Base-by-base conservation (phyloP, 2,113 vertebrate species). In the Hystrix cristata region DNA sequence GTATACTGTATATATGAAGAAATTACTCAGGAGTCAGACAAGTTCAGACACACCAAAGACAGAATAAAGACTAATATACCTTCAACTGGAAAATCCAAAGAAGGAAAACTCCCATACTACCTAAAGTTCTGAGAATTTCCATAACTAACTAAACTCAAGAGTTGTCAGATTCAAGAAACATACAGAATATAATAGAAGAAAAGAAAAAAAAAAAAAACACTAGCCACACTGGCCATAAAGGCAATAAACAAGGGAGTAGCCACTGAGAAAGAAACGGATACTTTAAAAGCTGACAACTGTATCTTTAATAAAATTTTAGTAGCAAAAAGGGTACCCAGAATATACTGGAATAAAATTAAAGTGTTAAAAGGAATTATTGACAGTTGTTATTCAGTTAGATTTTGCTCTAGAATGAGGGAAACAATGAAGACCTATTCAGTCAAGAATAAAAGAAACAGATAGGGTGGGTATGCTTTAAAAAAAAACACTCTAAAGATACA, bases 161-260 rank as follows among this genome's bases (percentile, higher is more conserved):
- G 31, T 34, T 65, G 1, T 93, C 51, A 23, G 1, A 23, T 29
- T 80, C 31, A 55, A 16, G 7, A 95, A 97, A 69, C 8, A 62
- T 21, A 69, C 48, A 94, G 29, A 89, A 81, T 53, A 78, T 57
- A 76, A 31, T n/a, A 38, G 3, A 83, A 69, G 55, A 10, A 88
- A 90, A 96, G 79, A 15, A 60, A 83, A 96, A 10, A 88, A 90
- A 96, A 83, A 15, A 60, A 83, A 96, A 81, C 18, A 27, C 38
- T 71, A 34, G 38, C 64, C 1, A 64, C 27, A 86, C 1, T 69
- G 7, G 76, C 27, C 53, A 31, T 46, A 64, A 76, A 64, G 57
- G 78, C 48, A 91, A 88, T 57, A 13, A 78, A 90, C 16, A 57
- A 34, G 1, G 23, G 53, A 87, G 43, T 31, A 53, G 15, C 31